phyloP scores from a whole-genome alignment of 2,888 invertebrate genomes.

The Epirrhoe tristata region DNA sequence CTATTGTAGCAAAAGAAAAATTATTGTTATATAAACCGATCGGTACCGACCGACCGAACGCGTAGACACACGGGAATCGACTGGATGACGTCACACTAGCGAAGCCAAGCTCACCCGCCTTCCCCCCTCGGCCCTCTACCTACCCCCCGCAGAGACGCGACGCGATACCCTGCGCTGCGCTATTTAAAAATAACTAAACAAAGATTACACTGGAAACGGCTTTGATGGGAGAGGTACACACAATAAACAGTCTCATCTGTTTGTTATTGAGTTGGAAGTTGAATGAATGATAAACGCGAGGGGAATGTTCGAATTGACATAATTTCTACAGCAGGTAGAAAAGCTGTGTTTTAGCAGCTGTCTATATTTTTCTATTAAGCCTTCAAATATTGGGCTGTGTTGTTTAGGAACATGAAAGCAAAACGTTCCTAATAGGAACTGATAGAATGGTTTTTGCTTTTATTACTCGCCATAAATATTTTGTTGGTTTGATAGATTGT shows the following conservation, averaged over 20 bases:
- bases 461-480: background rate
- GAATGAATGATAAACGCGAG: background rate
- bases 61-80: slow-evolving; percentile 10
- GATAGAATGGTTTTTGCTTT: background rate
- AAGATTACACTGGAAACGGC: slow-evolving; percentile 17
- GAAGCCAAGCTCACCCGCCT: background rate
- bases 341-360: background rate
- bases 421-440: too few species aligned
- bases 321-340: too few species aligned
- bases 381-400: too few species aligned
- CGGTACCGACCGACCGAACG: background rate
- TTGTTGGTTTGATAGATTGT: background rate
- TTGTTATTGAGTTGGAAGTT: background rate
- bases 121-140: background rate
- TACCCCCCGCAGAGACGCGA: background rate
- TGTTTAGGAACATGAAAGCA: too few species aligned
- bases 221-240: background rate
- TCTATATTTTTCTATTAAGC: too few species aligned
- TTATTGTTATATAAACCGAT: background rate
- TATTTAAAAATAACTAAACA: slow-evolving; percentile 15
- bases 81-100: slow-evolving; percentile 19
- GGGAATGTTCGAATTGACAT: background rate
- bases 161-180: background rate
- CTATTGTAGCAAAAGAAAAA: background rate
- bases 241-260: background rate